A percentile compares a stretch with the other conserved stretches of the same genome.
These are phyloP conservation scores for Heliconius erato DNA, from an alignment of 2,888 invertebrate species.

Conservation along the genomic window DNA sequence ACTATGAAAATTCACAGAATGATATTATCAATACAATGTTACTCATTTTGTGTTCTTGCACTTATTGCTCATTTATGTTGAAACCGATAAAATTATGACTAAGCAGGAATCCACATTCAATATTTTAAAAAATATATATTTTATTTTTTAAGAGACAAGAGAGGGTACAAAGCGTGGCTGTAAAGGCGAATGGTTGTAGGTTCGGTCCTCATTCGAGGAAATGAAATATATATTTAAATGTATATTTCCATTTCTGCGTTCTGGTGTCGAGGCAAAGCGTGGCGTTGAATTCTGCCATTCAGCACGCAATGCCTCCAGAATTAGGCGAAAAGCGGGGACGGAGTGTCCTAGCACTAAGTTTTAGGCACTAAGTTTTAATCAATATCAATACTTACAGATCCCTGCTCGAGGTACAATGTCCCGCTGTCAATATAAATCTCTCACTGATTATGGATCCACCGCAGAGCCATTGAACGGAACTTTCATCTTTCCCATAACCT, in stretches of 20 bases:
- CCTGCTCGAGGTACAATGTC: slow-evolving; percentile 61
- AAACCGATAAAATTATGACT: neutral
- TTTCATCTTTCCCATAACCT: slow-evolving; percentile 57
- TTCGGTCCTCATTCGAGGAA: too few relatives aligned
- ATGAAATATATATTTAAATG: too few relatives aligned
- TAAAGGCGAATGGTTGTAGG: too few relatives aligned
- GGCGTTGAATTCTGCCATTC: too few relatives aligned
- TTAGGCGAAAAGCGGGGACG: too few relatives aligned
- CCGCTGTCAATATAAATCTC: slow-evolving; percentile 65
- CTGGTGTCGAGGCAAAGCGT: too few relatives aligned
- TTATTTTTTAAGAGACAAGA: too few relatives aligned
- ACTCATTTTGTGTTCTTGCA: neutral
- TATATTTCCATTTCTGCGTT: too few relatives aligned
- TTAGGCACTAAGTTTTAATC: too few relatives aligned
- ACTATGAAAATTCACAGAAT: neutral
- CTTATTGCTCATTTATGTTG: neutral
- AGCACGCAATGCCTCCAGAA: too few relatives aligned
- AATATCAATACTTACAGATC: slow-evolving; percentile 54
- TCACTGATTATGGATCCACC: slow-evolving; percentile 67
- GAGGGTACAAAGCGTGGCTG: too few relatives aligned
- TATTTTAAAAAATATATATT: neutral
- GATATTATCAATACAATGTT: neutral
- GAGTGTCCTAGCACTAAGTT: too few relatives aligned
- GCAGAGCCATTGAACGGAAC: slow-evolving; percentile 59
- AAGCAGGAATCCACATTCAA: neutral